phyloP scores from a whole-genome alignment of 2,797 vertebrate genomes.

The Parambassis ranga region DNA sequence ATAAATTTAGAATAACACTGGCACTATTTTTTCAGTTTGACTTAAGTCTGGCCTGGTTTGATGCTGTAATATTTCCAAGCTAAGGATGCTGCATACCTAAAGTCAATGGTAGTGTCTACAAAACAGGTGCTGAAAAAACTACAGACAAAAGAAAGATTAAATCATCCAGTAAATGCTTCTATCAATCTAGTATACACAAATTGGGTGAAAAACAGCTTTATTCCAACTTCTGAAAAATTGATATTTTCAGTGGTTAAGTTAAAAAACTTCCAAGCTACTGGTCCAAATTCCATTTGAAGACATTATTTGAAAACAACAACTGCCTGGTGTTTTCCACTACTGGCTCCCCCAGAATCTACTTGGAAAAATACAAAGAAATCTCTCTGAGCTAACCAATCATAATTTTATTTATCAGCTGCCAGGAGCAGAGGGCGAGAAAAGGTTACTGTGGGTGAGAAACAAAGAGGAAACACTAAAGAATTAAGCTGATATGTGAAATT shows the following conservation, averaged over 20 bases:
- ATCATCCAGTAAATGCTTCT: constrained; percentile 6
- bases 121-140: constrained; percentile 25
- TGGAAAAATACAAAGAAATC: constrained; percentile 55
- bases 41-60: constrained; percentile 5
- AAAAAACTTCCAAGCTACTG: constrained; percentile 5
- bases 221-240: constrained; percentile 5
- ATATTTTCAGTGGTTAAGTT: constrained; percentile 13
- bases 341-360: constrained; percentile 52
- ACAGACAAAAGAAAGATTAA: constrained; percentile 20
- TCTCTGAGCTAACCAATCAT: constrained; percentile 62
- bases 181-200: constrained; percentile 6
- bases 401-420: constrained; percentile 65
- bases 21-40: not conserved
- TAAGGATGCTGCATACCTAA: constrained; percentile 37
- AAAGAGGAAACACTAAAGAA: constrained; percentile 53
- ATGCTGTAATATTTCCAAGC: constrained; percentile 17
- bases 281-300: constrained; percentile 29
- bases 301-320: constrained; percentile 48
- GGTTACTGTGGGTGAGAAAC: constrained; percentile 49
- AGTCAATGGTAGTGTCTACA: constrained; percentile 35
- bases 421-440: constrained; percentile 33
- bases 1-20: not conserved
- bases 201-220: not conserved
- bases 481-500: constrained; percentile 46
- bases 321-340: constrained; percentile 48